phyloP scores from a whole-genome alignment of 2,113 vertebrate species.

The Charadrius vociferus region DNA sequence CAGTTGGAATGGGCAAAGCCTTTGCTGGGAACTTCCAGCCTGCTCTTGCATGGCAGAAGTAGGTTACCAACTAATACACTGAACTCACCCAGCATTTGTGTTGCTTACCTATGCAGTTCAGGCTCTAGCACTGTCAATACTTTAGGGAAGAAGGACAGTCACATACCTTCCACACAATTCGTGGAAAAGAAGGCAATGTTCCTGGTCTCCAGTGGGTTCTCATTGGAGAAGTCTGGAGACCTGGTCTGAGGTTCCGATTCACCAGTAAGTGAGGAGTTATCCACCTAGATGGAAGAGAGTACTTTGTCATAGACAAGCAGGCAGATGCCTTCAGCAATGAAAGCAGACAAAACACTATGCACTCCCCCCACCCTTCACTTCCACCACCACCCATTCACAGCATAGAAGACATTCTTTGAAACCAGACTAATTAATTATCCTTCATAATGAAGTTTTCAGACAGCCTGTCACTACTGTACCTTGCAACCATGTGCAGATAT shows the following conservation, averaged over 20 bases:
- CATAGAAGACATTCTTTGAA: not conserved
- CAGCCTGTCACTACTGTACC: constrained; percentile 64
- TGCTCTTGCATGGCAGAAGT: not conserved
- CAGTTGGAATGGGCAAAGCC: not conserved
- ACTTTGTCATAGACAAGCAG: not conserved
- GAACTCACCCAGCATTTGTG: not conserved
- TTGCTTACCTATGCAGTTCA: not conserved
- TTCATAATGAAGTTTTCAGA: not conserved
- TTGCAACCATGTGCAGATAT: constrained; percentile 96
- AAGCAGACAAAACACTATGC: not conserved
- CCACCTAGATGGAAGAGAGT: constrained; percentile 78
- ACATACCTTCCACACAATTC: constrained; percentile 84
- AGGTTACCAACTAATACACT: not conserved
- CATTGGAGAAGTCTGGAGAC: constrained; percentile 83
- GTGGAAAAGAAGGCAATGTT: constrained; percentile 88
- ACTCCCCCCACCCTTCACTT: not conserved
- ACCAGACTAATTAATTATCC: not conserved
- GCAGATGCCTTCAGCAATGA: not conserved
- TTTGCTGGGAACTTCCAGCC: not conserved
- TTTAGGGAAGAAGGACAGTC: not conserved
- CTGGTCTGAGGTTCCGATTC: constrained; percentile 85
- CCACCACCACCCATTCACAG: not conserved
- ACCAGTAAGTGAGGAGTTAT: constrained; percentile 93
- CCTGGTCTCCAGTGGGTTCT: constrained; percentile 82
- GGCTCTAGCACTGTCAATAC: too few species aligned